These are phyloP conservation scores for Poeciliopsis infans DNA, from an alignment of 2,797 vertebrate genomes.

Conservation along the genomic window DNA sequence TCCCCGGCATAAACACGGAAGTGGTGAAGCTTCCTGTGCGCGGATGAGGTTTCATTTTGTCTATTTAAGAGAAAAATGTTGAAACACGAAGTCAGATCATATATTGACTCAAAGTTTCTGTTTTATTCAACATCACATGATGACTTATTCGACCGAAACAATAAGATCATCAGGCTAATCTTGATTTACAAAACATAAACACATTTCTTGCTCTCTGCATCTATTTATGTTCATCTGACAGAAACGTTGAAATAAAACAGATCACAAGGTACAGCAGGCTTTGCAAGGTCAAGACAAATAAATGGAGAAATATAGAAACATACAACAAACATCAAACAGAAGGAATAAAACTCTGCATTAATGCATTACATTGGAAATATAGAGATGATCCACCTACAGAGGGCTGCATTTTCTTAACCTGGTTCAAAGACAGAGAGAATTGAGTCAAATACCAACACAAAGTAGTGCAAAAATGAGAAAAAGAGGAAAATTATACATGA, in stretches of 20 bases:
- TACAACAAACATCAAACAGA: conserved; percentile 28
- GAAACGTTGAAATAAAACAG: conserved; percentile 15
- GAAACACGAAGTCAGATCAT: background rate
- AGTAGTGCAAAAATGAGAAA: too few species aligned
- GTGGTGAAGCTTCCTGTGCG: conserved; percentile 75
- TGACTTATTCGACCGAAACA: conserved; percentile 53
- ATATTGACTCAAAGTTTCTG: conserved; percentile 11
- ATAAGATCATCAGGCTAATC: conserved; percentile 26
- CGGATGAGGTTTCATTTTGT: conserved; percentile 39
- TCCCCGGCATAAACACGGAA: conserved; percentile 55
- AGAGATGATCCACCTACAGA: conserved; percentile 51
- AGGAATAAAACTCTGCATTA: conserved; percentile 22
- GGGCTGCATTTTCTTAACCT: conserved; percentile 69
- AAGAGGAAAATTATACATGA: background rate
- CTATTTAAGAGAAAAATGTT: conserved; percentile 16
- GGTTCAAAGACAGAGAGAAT: conserved; percentile 39
- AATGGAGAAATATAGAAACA: conserved; percentile 22
- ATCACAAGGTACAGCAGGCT: conserved; percentile 11
- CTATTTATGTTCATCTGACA: conserved; percentile 32
- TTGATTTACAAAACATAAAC: conserved; percentile 34
- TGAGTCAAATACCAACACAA: background rate
- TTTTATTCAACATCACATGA: conserved; percentile 25
- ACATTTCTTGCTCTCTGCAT: conserved; percentile 29
- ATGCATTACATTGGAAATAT: conserved; percentile 49
- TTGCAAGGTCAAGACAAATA: conserved; percentile 6